Evolutionary conservation across 1,140 invertebrate species (phyloP).

Genomic region (Apis dorsata): DNA sequence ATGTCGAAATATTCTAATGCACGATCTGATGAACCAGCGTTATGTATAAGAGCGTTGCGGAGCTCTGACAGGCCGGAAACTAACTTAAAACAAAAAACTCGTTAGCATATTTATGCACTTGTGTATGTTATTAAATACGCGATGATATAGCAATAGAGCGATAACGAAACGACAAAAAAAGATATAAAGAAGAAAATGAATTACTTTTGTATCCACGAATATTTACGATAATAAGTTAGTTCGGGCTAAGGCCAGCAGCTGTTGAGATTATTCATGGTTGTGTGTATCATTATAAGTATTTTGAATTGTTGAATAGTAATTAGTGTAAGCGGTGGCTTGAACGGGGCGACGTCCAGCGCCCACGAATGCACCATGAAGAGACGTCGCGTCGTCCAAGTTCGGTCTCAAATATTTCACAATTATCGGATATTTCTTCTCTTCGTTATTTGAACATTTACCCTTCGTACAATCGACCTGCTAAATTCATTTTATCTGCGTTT

Average conservation of each 20-base stretch:
- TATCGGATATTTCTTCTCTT: conserved; percentile 41
- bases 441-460: conserved; percentile 4
- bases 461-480: conserved; percentile 45
- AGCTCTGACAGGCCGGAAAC: conserved; percentile 41
- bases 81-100: conserved; percentile 42
- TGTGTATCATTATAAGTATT: conserved; percentile 80
- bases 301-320: conserved; percentile 80
- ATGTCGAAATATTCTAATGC: neutral
- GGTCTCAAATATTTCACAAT: conserved; percentile 49
- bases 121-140: neutral
- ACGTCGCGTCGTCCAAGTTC: conserved; percentile 52
- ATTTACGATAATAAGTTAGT: conserved; percentile 71
- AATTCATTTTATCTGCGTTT: conserved; percentile 46
- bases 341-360: conserved; percentile 45
- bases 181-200: neutral
- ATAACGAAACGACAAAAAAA: conserved; percentile 24
- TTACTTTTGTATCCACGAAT: conserved; percentile 72
- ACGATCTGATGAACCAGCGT: neutral
- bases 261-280: conserved; percentile 81
- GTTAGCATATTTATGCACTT: neutral
- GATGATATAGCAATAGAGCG: conserved; percentile 54
- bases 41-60: neutral
- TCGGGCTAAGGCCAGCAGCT: conserved; percentile 76
- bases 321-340: conserved; percentile 63
- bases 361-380: conserved; percentile 15